Base-by-base conservation (phyloP, 2,888 invertebrate genomes). In the Ormia ochracea region DNA sequence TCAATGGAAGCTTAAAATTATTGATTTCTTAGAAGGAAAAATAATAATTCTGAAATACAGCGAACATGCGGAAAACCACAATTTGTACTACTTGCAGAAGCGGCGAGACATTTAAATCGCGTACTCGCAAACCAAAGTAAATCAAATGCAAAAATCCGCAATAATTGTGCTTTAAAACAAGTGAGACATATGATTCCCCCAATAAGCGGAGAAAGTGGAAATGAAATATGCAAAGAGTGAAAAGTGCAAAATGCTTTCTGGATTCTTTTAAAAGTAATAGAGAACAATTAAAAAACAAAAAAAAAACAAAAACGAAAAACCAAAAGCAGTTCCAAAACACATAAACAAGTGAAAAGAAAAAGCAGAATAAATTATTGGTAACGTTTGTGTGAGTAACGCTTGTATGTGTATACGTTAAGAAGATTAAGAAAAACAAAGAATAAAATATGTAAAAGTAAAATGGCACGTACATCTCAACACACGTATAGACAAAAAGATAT, bases 371-470 rank as follows among this genome's bases (percentile, higher is more conserved):
- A n/a, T 63, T 23, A 68, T 50, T 36, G 9, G n/a, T n/a, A 50
- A 38, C 31, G 33, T 41, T 28, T 33, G 48, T 38, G 26, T 19
- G 43, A 48, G 50, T 66, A 52, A 17, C 17, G 33, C 6, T n/a
- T 17, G 48, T 19, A 52, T 61, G 9, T 56, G 75, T 66, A 72
- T 21, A 54, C 41, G 21, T 63, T 72, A 80, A 80, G 72, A 54
- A 66, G 79, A 75, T 80, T 80, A 78, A 48, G 5, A 43, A 19
- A 59, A 38, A 45, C 12, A 63, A 43, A 78, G 33, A 58, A 75
- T 14, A 63, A n/a, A n/a, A 38, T 17, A 73, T 14, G 26, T 28
- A 61, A 38, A 58, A 43, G 14, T 45, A 28, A 43, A 77, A 41
- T 23, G 36, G 59, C 68, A 5, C 17, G 58, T 50, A 52, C 36